Evolutionary conservation across 30 jellyfish, hydroid and myxozoan species (phyloP).

Genomic region (Phacellophora camtschatica): DNA sequence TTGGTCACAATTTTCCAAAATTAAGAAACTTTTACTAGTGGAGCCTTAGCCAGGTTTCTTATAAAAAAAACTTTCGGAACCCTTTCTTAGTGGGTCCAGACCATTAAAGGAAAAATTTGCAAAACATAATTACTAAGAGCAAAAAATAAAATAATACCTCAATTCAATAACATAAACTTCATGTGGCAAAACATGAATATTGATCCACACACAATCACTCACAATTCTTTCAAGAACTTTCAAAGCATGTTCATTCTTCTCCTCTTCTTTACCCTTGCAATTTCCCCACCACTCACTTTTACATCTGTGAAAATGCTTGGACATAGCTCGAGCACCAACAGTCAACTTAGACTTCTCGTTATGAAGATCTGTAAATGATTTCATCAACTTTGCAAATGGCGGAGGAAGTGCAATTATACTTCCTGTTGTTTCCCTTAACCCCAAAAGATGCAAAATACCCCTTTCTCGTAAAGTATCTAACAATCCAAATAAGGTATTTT

Average conservation of each 20-base stretch:
- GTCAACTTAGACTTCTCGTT: slow-evolving; percentile 57
- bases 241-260: slow-evolving; percentile 63
- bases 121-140: too few relatives aligned
- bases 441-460: slow-evolving; percentile 62
- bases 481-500: background rate
- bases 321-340: slow-evolving; percentile 87
- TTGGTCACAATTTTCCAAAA: too few relatives aligned
- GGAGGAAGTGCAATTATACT: slow-evolving; percentile 69
- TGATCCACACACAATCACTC: slow-evolving; percentile 73
- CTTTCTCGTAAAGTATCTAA: slow-evolving; percentile 26
- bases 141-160: too few relatives aligned
- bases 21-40: too few relatives aligned
- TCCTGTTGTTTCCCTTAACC: slow-evolving; percentile 75
- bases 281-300: slow-evolving; percentile 83
- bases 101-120: too few relatives aligned
- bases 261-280: slow-evolving; percentile 67
- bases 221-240: slow-evolving; percentile 30
- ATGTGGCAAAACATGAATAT: slow-evolving; percentile 81
- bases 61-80: too few relatives aligned
- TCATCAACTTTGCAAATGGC: slow-evolving; percentile 7
- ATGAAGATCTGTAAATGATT: slow-evolving; percentile 36
- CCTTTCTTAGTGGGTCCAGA: too few relatives aligned
- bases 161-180: slow-evolving; percentile 64
- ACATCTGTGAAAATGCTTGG: slow-evolving; percentile 88
- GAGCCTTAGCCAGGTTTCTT: too few relatives aligned